These are phyloP conservation scores for Mesorhabditis sp. DNA, from an alignment of 2,888 invertebrate genomes.

Conservation along the genomic window DNA sequence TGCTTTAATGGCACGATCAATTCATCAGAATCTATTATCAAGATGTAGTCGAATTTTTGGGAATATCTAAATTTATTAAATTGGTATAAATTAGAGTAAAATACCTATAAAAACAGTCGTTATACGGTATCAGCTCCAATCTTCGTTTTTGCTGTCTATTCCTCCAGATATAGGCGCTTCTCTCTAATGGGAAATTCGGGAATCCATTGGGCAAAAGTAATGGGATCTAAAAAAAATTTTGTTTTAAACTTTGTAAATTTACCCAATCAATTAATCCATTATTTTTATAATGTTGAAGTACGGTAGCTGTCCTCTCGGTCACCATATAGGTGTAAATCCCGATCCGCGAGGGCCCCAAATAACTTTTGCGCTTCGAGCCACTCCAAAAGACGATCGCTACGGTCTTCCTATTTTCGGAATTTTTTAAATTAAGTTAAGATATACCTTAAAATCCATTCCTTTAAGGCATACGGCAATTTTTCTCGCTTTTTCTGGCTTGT, in stretches of 20 bases:
- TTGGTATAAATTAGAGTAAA: background rate
- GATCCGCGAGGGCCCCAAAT: conserved; percentile 71
- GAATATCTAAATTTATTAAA: conserved; percentile 71
- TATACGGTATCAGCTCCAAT: conserved; percentile 91
- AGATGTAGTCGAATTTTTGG: conserved; percentile 74
- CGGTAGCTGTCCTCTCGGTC: conserved; percentile 86
- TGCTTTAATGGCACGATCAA: conserved; percentile 81
- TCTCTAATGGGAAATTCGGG: conserved; percentile 73
- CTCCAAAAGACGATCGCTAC: conserved; percentile 82
- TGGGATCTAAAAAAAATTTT: conserved; percentile 25
- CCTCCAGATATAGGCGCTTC: conserved; percentile 72
- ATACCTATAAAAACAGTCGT: conserved; percentile 88
- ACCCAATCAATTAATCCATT: conserved; percentile 62
- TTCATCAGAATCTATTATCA: conserved; percentile 88
- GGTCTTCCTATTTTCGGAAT: conserved; percentile 63
- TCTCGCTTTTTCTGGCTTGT: conserved; percentile 56
- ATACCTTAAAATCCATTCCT: conserved; percentile 76
- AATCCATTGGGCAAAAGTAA: conserved; percentile 82
- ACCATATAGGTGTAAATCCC: conserved; percentile 75
- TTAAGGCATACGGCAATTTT: conserved; percentile 34
- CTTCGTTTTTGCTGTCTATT: conserved; percentile 88
- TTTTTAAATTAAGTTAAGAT: background rate
- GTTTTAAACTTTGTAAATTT: conserved; percentile 8
- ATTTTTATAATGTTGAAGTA: conserved; percentile 66
- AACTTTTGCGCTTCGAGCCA: conserved; percentile 85